A percentile compares a stretch with the other conserved stretches of the same genome.
These are phyloP conservation scores for Endotricha flammealis DNA, from an alignment of 2,888 invertebrate species.

Conservation along the genomic window DNA sequence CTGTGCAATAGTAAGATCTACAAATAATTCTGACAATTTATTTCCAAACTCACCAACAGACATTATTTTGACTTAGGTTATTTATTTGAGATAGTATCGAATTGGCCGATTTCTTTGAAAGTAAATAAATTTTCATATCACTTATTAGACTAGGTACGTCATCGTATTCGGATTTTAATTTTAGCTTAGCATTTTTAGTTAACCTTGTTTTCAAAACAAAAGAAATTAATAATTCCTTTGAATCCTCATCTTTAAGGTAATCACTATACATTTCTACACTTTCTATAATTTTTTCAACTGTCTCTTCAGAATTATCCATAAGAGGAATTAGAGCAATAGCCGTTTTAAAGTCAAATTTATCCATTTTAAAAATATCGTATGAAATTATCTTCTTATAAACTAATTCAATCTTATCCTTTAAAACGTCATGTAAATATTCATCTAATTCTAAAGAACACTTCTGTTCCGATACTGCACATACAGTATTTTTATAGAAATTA, in stretches of 20 bases:
- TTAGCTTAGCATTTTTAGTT: slow-evolving; percentile 9
- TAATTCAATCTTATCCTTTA: slow-evolving; percentile 2
- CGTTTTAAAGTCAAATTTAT: slow-evolving; percentile 6
- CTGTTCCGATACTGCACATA: background rate
- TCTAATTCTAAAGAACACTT: background rate
- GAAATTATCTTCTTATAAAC: background rate
- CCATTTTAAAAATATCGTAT: slow-evolving; percentile 4
- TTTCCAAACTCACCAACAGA: slow-evolving; percentile 8
- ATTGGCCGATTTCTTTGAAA: slow-evolving; percentile 10
- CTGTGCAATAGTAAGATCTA: slow-evolving; percentile 11
- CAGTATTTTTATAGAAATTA: background rate
- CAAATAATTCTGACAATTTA: slow-evolving; percentile 9
- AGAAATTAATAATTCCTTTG: slow-evolving; percentile 2
- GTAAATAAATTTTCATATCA: slow-evolving; percentile 7
- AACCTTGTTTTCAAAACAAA: slow-evolving; percentile 10
- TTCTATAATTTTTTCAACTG: slow-evolving; percentile 3
- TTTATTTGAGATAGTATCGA: slow-evolving; percentile 8
- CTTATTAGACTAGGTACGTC: background rate
- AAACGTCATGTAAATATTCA: slow-evolving; percentile 2
- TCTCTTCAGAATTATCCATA: slow-evolving; percentile 2
- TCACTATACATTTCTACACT: slow-evolving; percentile 2
- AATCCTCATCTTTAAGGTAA: background rate
- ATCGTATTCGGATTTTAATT: slow-evolving; percentile 8
- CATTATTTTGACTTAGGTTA: slow-evolving; percentile 5
- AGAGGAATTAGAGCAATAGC: slow-evolving; percentile 1